These are phyloP conservation scores for Sebastes schlegelii DNA, from an alignment of 2,113 vertebrate species.

Conservation along the genomic window DNA sequence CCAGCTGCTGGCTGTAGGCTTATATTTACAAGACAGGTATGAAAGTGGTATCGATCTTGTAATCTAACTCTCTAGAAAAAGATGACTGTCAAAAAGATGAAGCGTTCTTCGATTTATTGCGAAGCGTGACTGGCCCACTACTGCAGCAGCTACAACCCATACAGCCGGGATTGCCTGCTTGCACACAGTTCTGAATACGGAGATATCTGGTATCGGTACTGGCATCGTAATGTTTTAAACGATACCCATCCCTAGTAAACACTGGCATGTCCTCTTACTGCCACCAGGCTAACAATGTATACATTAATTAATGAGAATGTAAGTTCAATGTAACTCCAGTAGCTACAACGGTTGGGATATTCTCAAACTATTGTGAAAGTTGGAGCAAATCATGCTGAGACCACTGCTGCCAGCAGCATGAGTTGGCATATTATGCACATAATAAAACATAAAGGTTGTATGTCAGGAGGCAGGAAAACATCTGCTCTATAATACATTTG, in stretches of 20 bases:
- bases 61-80: not conserved
- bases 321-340: not conserved
- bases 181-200: too few species aligned
- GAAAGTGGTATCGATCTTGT: not conserved
- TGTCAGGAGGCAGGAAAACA: slow-evolving; percentile 29
- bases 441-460: slow-evolving; percentile 35
- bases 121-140: too few species aligned
- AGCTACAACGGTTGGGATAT: not conserved
- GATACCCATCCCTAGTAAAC: too few species aligned
- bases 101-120: too few species aligned
- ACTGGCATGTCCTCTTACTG: not conserved
- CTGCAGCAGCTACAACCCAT: too few species aligned
- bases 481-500: slow-evolving; percentile 29
- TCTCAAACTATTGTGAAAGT: slow-evolving; percentile 5
- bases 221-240: too few species aligned
- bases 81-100: too few species aligned
- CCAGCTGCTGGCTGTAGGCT: not conserved
- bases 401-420: not conserved
- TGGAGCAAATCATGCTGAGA: slow-evolving; percentile 12
- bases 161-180: too few species aligned
- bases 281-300: not conserved
- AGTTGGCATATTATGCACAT: not conserved
- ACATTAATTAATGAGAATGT: not conserved
- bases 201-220: too few species aligned
- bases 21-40: not conserved